Conservation (phyloP, 1,140 invertebrate species). For the Dinothrombium tinctorium region DNA sequence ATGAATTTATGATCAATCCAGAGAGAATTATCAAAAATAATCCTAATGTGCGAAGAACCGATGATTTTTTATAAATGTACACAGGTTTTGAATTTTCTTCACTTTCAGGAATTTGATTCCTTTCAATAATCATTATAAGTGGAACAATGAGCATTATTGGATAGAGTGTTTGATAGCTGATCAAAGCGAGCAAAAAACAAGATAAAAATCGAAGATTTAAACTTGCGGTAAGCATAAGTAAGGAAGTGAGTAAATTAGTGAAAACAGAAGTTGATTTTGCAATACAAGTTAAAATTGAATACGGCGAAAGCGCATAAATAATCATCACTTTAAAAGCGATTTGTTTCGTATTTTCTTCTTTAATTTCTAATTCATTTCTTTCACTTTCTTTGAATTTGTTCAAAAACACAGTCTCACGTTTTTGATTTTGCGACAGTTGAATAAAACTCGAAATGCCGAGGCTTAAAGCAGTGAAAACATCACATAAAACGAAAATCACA, state of each 20-base stretch:
- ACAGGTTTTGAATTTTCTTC: slow-evolving; percentile 16
- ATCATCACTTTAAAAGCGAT: slow-evolving; percentile 1
- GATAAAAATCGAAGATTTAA: slow-evolving; percentile 27
- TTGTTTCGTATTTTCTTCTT: background rate
- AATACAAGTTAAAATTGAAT: slow-evolving; percentile 66
- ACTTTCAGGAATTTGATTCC: slow-evolving; percentile 1
- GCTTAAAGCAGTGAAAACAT: slow-evolving; percentile 9
- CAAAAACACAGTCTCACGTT: background rate
- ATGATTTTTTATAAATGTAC: slow-evolving; percentile 12
- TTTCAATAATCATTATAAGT: slow-evolving; percentile 30
- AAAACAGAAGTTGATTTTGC: slow-evolving; percentile 71
- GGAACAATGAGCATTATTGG: slow-evolving; percentile 59
- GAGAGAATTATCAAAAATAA: background rate
- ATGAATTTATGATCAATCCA: background rate
- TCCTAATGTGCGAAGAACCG: background rate
- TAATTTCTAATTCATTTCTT: slow-evolving; percentile 1
- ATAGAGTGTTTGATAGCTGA: slow-evolving; percentile 63
- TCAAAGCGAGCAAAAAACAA: slow-evolving; percentile 40
- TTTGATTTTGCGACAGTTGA: slow-evolving; percentile 1
- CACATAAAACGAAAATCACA: slow-evolving; percentile 8
- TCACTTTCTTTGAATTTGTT: background rate
- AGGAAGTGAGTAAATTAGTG: slow-evolving; percentile 52
- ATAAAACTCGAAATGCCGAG: slow-evolving; percentile 26
- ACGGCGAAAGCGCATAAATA: slow-evolving; percentile 73
- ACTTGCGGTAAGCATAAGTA: slow-evolving; percentile 36